Evolutionary conservation across 2,888 invertebrate species (phyloP).

Genomic region (Melanostoma mellinum): DNA sequence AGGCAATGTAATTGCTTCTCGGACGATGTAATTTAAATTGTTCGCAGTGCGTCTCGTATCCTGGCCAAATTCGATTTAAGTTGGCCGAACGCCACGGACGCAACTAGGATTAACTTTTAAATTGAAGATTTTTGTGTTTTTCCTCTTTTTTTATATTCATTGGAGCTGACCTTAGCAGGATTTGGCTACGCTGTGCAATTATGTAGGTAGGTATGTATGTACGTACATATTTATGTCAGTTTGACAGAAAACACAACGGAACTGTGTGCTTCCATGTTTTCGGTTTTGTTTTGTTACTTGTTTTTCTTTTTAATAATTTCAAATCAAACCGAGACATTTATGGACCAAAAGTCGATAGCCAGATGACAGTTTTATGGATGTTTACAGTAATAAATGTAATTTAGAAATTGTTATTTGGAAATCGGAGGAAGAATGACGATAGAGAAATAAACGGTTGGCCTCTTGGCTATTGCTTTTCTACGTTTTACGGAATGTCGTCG

Average conservation of each 20-base stretch:
- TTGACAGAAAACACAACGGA: constrained; percentile 55
- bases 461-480: constrained; percentile 48
- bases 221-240: constrained; percentile 27
- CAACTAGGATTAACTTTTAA: constrained; percentile 70
- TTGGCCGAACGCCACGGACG: constrained; percentile 63
- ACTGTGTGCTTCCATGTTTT: constrained; percentile 55
- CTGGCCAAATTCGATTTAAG: constrained; percentile 67
- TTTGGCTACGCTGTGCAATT: neutral
- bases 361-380: constrained; percentile 79
- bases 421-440: constrained; percentile 19
- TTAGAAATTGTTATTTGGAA: constrained; percentile 73
- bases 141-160: constrained; percentile 44
- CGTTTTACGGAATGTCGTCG: constrained; percentile 17
- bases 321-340: constrained; percentile 71
- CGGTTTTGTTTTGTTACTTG: constrained; percentile 22
- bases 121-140: constrained; percentile 56
- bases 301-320: constrained; percentile 67
- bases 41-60: constrained; percentile 60
- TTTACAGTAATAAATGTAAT: constrained; percentile 80
- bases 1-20: constrained; percentile 67
- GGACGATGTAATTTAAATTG: constrained; percentile 71
- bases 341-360: constrained; percentile 70
- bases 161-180: constrained; percentile 47
- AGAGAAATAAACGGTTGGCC: constrained; percentile 48
- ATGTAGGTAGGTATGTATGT: neutral